Conservation (phyloP, 2,888 invertebrate genomes). For the Cephus nigrinus region DNA sequence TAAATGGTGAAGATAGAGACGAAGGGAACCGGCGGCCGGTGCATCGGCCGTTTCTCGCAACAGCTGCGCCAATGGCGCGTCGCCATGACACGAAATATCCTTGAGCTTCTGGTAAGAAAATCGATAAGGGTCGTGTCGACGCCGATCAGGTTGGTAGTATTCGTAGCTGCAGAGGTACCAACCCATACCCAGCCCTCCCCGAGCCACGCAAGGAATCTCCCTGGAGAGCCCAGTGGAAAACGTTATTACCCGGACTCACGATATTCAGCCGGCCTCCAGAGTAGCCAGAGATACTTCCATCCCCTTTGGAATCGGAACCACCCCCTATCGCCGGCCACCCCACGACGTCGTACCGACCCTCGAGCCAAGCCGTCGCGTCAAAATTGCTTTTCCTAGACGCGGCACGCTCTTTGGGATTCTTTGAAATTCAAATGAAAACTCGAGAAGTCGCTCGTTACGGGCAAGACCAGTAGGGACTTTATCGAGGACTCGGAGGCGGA, state of each 20-base stretch:
- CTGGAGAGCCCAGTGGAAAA: neutral
- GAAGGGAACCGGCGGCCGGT: neutral
- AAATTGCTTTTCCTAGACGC: neutral
- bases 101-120: neutral
- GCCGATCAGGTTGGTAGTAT: neutral
- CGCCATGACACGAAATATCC: neutral
- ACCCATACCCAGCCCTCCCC: neutral
- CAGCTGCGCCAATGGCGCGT: constrained; percentile 1
- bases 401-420: neutral
- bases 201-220: neutral
- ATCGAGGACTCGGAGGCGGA: neutral
- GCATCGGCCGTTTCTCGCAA: neutral
- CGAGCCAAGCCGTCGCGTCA: neutral
- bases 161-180: neutral
- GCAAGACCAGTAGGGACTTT: neutral
- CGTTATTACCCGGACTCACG: neutral
- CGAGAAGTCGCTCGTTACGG: neutral
- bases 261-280: neutral
- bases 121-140: neutral
- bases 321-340: neutral
- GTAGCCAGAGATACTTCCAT: neutral
- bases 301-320: neutral
- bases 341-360: neutral
- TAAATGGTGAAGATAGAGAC: neutral
- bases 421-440: constrained; percentile 6